Conservation (phyloP, 30 jellyfish, hydroid and myxozoan genomes). For the Mastigias papua region DNA sequence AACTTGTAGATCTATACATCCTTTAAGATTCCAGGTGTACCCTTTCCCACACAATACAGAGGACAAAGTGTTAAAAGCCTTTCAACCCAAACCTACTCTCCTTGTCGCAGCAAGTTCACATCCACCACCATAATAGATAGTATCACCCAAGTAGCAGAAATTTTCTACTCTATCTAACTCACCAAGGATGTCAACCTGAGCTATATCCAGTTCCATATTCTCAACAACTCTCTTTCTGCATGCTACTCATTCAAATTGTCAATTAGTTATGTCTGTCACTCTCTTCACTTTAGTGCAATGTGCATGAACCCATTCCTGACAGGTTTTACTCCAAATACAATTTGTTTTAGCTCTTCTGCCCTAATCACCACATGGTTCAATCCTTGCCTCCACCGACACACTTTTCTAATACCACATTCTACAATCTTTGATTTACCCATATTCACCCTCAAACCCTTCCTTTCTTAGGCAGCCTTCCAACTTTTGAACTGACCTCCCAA, state of each 20-base stretch:
- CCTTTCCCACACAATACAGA: constrained; percentile 13
- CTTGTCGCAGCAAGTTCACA: constrained; percentile 19
- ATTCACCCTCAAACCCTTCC: constrained; percentile 25
- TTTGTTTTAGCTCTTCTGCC: constrained; percentile 7
- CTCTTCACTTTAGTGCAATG: constrained; percentile 5
- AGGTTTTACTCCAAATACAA: neutral
- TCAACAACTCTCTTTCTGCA: no score
- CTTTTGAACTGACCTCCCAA: neutral
- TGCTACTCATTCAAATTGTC: neutral
- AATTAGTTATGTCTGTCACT: neutral
- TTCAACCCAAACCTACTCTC: neutral
- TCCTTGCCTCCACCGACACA: constrained; percentile 11
- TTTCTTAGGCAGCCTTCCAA: constrained; percentile 8
- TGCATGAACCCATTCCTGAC: constrained; percentile 25
- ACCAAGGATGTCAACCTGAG: no score
- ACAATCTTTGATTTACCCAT: neutral
- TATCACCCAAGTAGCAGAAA: constrained; percentile 26
- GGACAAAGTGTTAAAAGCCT: neutral
- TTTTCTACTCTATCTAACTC: constrained; percentile 21
- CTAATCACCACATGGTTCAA: constrained; percentile 24
- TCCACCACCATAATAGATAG: constrained; percentile 15
- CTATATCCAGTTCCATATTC: no score
- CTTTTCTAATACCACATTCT: neutral
- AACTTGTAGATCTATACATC: neutral
- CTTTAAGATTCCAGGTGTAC: constrained; percentile 18